Base-by-base conservation (phyloP, 2,797 vertebrate species). In the Odontamblyopus rebecca region DNA sequence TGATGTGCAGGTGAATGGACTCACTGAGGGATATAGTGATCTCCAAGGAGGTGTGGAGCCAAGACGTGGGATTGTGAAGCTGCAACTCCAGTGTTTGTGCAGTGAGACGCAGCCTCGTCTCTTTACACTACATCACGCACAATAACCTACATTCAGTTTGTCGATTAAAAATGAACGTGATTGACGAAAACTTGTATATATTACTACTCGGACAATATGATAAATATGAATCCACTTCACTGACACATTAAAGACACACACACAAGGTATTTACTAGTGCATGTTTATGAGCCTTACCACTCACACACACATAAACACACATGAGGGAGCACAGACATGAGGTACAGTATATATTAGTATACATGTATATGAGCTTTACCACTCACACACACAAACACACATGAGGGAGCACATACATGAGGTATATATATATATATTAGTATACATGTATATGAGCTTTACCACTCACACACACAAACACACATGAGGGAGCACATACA, bases 401-500 rank as follows among this genome's bases (percentile, higher is more conserved):
- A 38, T 1, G 11, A 59, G 35, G 35, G 23, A 23, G 23, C 23
- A 23, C 23, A 23, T 23, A 23, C 23, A 23, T 23, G 23, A 23
- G 23, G 23, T 23, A 23, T 23, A 23, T 38, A 8, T 23, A 23
- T 23, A 23, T 38, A 8, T 8, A 38, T 2, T 38, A 38, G 7
- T 38, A 38, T 2, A 38, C 7, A 38, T 59, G 2, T 8, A 2
- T 7, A 16, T 15, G 6, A 61, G 11, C 3, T 93, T 96, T 94
- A 99, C 98, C 97, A 99, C 91, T 99, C 96, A 86, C 5, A 4
- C 11, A 29, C 11, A 15, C 27, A 59, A 13, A 60, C 59, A 32
- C 27, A 61, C 35, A 38, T 1, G 11, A 59, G 35, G 23, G 23
- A 23, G 23, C 23, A 23, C 23, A 23, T 23, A 23, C 23, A 23